A percentile compares a stretch with the other conserved stretches of the same genome.
phyloP scores from a whole-genome alignment of 2,888 invertebrate species.

The Thecocarcelia acutangulata region DNA sequence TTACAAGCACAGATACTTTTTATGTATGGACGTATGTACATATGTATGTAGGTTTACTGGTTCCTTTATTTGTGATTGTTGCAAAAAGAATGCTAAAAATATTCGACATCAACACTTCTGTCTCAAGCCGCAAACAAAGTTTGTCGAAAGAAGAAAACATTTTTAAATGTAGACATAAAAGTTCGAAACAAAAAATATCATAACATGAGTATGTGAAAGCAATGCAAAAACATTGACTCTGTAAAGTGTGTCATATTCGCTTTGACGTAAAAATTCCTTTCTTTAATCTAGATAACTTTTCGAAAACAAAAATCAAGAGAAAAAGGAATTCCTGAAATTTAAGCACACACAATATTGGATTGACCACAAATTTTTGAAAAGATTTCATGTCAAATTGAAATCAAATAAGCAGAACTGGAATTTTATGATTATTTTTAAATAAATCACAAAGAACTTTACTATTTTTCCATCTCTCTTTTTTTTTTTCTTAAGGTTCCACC shows the following conservation, averaged over 20 bases:
- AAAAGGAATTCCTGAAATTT: background rate
- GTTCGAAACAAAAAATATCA: conserved; percentile 16
- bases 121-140: background rate
- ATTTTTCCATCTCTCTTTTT: no score
- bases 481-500: conserved; percentile 79
- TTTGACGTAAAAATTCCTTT: conserved; percentile 36
- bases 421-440: background rate
- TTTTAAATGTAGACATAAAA: background rate
- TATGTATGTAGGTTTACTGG: background rate
- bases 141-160: background rate
- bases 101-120: conserved; percentile 50
- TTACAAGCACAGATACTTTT: no score
- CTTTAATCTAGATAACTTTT: background rate
- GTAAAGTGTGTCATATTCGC: conserved; percentile 69
- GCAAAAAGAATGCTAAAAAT: conserved; percentile 60
- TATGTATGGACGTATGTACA: no score
- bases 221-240: conserved; percentile 25
- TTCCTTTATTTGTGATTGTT: conserved; percentile 47
- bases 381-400: background rate
- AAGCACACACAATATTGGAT: conserved; percentile 9
- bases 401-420: conserved; percentile 17
- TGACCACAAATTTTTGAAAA: conserved; percentile 23
- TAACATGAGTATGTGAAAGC: background rate
- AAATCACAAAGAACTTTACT: no score
- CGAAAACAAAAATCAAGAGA: background rate